Evolutionary conservation across 2,113 vertebrate genomes (phyloP).

Genomic region (Cyanoderma ruficeps): DNA sequence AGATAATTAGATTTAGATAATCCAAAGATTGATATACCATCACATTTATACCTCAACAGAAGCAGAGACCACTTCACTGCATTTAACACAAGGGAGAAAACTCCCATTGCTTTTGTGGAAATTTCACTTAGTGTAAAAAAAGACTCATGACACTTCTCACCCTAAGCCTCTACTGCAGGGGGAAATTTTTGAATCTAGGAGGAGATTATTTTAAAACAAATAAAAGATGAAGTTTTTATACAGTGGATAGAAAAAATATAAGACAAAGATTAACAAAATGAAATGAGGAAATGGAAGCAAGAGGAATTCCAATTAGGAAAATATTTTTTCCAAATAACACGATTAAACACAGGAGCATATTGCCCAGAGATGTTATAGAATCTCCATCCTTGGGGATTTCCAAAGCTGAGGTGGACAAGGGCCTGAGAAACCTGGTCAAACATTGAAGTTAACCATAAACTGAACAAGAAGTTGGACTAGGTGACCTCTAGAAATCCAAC

Average conservation of each 20-base stretch:
- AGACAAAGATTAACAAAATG: background rate
- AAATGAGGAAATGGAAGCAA: background rate
- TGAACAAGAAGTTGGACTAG: background rate
- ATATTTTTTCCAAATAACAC: background rate
- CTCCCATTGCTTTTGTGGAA: background rate
- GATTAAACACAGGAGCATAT: background rate
- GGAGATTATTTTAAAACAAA: background rate
- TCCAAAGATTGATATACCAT: background rate
- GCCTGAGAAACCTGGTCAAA: background rate
- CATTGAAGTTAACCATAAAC: background rate
- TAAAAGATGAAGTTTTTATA: background rate
- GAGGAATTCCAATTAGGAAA: background rate
- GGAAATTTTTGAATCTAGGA: background rate
- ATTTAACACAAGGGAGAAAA: background rate
- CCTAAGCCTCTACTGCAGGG: background rate
- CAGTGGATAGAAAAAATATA: background rate
- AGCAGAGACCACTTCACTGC: background rate
- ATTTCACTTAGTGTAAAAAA: background rate
- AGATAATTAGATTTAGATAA: no score
- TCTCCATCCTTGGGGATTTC: background rate
- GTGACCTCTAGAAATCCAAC: background rate
- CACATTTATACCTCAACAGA: background rate
- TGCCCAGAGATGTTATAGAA: background rate
- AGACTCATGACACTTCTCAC: background rate
- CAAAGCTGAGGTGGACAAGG: background rate